Evolutionary conservation across 2,113 vertebrate species (phyloP), one percentile per base, ranked within the genome.

Genomic region (Hippocampus mohnikei): DNA sequence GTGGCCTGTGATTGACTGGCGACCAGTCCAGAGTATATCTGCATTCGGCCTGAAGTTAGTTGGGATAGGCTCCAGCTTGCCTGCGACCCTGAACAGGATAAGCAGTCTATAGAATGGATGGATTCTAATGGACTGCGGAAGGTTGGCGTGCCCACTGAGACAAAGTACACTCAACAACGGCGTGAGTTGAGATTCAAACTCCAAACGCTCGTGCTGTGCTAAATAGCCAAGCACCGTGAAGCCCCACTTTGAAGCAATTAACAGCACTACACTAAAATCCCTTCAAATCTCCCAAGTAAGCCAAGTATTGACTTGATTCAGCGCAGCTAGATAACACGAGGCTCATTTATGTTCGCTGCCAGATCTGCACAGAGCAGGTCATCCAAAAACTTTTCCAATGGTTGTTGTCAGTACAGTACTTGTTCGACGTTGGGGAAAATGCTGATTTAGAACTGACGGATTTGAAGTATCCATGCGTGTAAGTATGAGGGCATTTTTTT

Each of bases 191-290:
- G 20, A 62, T 40, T 62, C 20, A 40, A 37, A 62, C 18, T 7
- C 60, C 33, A 62, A 62, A 62, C 20, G 8, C 20, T 40, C 29
- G 2, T 27, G 10, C 15, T 8, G 58, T 33, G 58, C 58, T 15
- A 60, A 60, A 60, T 29, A 9, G 27, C 16, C 58, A 60, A 60
- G 13, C 27, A 13, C 15, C 58, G 12, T 15, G 15, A 27, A 8
- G 13, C 18, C 58, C 29, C 58, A 33, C 29, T 62, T 33, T 40
- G 9, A 62, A 41, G 60, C 60, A 62, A 62, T 62, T 62, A 62
- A 62, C 33, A 40, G 8, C 71, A 59, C 62, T 37, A 74, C 23
- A 53, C 78, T 70, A 21, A 80, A 84, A 82, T 80, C 72, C 42
- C 70, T 75, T 77, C 71, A 79, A 76, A 82, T 70, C 63, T 21